These are phyloP conservation scores for Lasioglossum villosulum DNA, from an alignment of 2,888 invertebrate genomes.

Conservation along the genomic window DNA sequence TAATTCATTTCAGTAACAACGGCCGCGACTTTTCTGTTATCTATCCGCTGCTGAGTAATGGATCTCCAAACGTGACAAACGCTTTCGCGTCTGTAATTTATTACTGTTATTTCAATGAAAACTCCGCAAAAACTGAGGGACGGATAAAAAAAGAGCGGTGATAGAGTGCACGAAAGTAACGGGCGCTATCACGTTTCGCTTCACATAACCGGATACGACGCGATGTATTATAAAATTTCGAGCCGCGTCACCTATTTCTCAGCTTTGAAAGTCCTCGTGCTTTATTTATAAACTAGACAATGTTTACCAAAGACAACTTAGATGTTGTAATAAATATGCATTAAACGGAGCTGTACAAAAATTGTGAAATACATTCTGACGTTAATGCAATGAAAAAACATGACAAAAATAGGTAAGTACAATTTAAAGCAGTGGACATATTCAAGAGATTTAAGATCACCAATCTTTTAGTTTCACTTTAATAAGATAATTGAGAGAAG, in stretches of 20 bases:
- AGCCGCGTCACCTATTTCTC: not conserved
- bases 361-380: not conserved
- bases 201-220: not conserved
- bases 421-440: no score
- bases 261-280: no score
- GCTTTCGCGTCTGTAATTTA: constrained; percentile 41
- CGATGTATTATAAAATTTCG: constrained; percentile 1
- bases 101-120: constrained; percentile 43
- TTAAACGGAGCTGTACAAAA: not conserved
- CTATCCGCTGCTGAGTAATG: constrained; percentile 50
- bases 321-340: not conserved
- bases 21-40: constrained; percentile 49
- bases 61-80: constrained; percentile 50
- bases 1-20: constrained; percentile 52
- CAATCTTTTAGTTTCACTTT: no score
- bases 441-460: no score
- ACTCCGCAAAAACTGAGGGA: constrained; percentile 7
- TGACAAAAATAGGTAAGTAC: no score
- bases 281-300: not conserved
- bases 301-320: not conserved
- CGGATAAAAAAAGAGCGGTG: not conserved
- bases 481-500: no score
- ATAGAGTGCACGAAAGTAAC: constrained; percentile 17
- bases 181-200: constrained; percentile 14
- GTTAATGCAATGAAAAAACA: not conserved